Conservation (phyloP, 2,797 vertebrate species). For the Microctenopoma stevenorrisi region DNA sequence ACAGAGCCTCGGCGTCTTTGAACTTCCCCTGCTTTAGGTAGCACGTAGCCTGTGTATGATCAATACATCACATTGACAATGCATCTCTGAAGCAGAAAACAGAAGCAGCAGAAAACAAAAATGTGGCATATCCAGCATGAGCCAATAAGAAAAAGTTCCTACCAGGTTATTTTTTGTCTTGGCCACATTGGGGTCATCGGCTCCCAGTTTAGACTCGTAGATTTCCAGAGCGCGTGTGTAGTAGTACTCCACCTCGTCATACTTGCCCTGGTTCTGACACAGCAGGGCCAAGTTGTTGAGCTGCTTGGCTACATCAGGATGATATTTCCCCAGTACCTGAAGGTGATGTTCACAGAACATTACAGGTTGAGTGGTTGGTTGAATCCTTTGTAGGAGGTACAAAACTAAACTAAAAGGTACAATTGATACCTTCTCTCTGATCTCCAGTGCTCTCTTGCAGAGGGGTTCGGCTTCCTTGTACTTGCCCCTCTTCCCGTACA, state of each 20-base stretch:
- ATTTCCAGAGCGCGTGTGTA: conserved; percentile 95
- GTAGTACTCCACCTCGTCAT: conserved; percentile 97
- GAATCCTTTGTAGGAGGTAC: no score
- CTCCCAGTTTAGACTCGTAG: conserved; percentile 94
- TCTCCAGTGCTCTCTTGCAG: conserved; percentile 86
- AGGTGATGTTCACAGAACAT: not conserved
- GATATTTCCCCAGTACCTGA: conserved; percentile 86
- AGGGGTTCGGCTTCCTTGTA: conserved; percentile 91
- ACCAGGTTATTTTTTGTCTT: conserved; percentile 99
- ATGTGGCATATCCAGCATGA: no score
- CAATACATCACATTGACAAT: no score
- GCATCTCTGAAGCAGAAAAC: no score
- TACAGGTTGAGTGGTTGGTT: no score
- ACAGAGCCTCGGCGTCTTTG: conserved; percentile 89
- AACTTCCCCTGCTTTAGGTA: conserved; percentile 94
- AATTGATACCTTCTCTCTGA: conserved; percentile 82
- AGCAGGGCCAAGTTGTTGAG: conserved; percentile 97
- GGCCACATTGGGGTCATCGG: conserved; percentile 95
- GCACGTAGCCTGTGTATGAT: conserved; percentile 85
- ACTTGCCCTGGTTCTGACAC: conserved; percentile 99
- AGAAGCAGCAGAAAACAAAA: not conserved
- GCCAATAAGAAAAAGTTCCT: conserved; percentile 15
- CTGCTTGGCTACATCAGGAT: conserved; percentile 98
- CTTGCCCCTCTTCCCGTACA: conserved; percentile 92
- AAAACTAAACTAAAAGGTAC: no score